A percentile compares a stretch with the other conserved stretches of the same genome.
Conservation (phyloP, 2,113 vertebrate species). For the Anguilla japonica region DNA sequence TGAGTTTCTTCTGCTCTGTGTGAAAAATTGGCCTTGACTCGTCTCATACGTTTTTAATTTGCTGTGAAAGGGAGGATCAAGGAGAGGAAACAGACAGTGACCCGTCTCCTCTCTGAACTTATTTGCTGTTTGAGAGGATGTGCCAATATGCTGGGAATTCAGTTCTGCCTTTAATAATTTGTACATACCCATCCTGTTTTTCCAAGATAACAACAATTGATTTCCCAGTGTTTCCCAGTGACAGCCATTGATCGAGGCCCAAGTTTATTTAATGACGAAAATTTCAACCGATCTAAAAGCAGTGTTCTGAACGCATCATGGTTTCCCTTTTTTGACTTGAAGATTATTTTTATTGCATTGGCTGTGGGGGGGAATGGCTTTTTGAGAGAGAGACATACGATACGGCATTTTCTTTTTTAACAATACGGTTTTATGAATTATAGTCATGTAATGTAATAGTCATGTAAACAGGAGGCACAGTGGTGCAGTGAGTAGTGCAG, state of each 20-base stretch:
- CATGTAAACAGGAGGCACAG: too few species aligned
- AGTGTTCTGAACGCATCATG: not conserved
- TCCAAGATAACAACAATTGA: not conserved
- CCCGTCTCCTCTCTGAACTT: not conserved
- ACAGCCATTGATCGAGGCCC: not conserved
- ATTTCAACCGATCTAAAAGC: not conserved
- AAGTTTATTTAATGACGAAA: not conserved
- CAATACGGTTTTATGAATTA: too few species aligned
- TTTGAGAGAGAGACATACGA: not conserved
- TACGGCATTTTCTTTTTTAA: not conserved
- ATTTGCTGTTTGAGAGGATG: not conserved
- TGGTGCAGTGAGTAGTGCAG: too few species aligned
- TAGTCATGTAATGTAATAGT: too few species aligned
- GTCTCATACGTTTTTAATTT: not conserved
- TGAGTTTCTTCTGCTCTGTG: not conserved
- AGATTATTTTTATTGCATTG: not conserved
- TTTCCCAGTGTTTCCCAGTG: not conserved
- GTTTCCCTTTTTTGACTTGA: not conserved
- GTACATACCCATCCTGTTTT: not conserved
- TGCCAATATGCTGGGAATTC: not conserved
- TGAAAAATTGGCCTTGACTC: slow-evolving; percentile 1
- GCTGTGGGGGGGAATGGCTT: not conserved
- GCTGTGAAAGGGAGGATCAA: not conserved
- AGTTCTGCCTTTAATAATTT: not conserved
- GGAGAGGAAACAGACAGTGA: not conserved